Evolutionary conservation across 2,797 vertebrate genomes (phyloP).

Genomic region (Sebastes oblongus): DNA sequence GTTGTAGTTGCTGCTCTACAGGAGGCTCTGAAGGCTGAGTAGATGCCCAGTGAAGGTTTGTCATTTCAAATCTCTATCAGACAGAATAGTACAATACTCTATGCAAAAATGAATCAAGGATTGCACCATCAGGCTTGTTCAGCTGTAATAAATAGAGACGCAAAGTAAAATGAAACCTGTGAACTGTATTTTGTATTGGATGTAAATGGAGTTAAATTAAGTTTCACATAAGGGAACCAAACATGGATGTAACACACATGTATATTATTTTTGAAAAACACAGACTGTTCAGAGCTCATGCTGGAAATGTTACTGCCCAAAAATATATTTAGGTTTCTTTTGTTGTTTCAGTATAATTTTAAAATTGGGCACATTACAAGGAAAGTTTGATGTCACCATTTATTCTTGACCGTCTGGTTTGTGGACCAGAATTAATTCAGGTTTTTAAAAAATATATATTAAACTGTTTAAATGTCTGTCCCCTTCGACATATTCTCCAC

Average conservation of each 20-base stretch:
- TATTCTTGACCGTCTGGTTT: too few species aligned
- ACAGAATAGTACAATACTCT: neutral
- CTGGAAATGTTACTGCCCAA: neutral
- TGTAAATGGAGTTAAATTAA: neutral
- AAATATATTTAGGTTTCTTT: neutral
- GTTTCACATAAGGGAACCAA: neutral
- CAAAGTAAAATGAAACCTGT: neutral
- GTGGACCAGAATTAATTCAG: too few species aligned
- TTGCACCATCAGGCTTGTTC: neutral
- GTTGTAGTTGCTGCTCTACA: constrained; percentile 81
- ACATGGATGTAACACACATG: neutral
- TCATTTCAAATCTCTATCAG: neutral
- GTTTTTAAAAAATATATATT: too few species aligned
- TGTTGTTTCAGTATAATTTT: too few species aligned
- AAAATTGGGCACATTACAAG: too few species aligned
- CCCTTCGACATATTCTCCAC: too few species aligned
- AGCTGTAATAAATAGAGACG: neutral
- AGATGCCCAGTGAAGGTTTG: constrained; percentile 62
- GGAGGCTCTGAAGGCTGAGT: constrained; percentile 71
- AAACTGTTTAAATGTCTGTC: too few species aligned
- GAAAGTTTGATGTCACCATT: too few species aligned
- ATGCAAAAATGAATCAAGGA: accelerated
- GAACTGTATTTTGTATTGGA: neutral
- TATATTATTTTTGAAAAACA: neutral
- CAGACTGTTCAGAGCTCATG: neutral